Evolutionary conservation across 2,888 invertebrate genomes (phyloP).

Genomic region (Trissolcus brochymenae): DNA sequence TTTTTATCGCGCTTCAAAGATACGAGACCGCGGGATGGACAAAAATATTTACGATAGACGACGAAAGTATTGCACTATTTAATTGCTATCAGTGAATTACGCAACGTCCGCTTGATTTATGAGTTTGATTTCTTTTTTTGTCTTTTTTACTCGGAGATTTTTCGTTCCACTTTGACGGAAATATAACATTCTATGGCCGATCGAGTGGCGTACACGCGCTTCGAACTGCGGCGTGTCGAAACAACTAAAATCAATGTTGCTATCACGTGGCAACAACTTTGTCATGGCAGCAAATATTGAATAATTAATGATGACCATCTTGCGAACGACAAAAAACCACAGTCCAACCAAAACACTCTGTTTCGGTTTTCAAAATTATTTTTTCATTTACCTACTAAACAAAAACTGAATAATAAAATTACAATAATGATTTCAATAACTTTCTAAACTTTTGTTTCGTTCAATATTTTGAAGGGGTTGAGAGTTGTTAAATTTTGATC

Average conservation of each 20-base stretch:
- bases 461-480: slow-evolving; percentile 1
- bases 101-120: slow-evolving; percentile 31
- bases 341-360: too few relatives aligned
- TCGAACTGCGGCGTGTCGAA: slow-evolving; percentile 22
- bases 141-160: slow-evolving; percentile 6
- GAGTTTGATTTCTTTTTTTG: slow-evolving; percentile 29
- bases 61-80: slow-evolving; percentile 6
- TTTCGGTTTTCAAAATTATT: too few relatives aligned
- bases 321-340: background rate
- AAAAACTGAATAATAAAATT: too few relatives aligned
- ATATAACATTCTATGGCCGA: slow-evolving; percentile 35
- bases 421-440: too few relatives aligned
- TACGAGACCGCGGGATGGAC: too few relatives aligned
- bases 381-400: too few relatives aligned
- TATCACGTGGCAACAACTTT: slow-evolving; percentile 25
- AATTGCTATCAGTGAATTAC: slow-evolving; percentile 29
- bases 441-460: too few relatives aligned
- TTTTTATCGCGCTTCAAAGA: background rate
- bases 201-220: slow-evolving; percentile 19
- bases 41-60: background rate
- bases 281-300: slow-evolving; percentile 24
- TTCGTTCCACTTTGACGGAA: slow-evolving; percentile 38
- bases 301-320: slow-evolving; percentile 15
- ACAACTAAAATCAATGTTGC: slow-evolving; percentile 45
- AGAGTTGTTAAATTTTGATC: slow-evolving; percentile 2